Base-by-base conservation (phyloP, 1,140 invertebrate species). In the Panagrolaimus sp. region DNA sequence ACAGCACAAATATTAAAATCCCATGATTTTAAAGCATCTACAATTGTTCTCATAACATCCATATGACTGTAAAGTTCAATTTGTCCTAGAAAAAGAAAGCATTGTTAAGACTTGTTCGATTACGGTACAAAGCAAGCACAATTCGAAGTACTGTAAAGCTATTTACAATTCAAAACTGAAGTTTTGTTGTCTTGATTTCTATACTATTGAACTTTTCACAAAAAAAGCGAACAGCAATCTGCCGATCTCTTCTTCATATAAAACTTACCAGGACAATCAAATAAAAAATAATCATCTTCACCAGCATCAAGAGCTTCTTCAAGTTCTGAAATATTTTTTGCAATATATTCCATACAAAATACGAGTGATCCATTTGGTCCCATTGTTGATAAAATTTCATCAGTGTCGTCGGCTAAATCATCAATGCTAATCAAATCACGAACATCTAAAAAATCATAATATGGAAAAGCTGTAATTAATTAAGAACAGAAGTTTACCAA, bases 21-120 rank as follows among this genome's bases (percentile, higher is more conserved):
- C 89, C 92, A 91, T 47, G 87, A 87, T 71, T 91, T 87, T 9
- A 78, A 63, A n/a, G 57, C 57, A 42, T 89, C 87, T 1, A 94
- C 90, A 31, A 98, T 84, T 73, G 89, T 88, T 73, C 88, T 88
- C 83, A 98, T 93, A 13, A 93, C 89, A 61, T 90, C 89, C 80
- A 98, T 87, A 84, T 98, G 95, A 38, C 93, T 96, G 83, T 97
- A 98, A 0, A 99, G 85, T 85, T 99, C 96, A 72, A 99, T 95
- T 87, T 98, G 96, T 5, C 96, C 86, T 86, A 65, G 20, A 74
- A n/a, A 14, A 61, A 57, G 46, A 38, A 47, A n/a, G 14, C 61
- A 61, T 48, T 67, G n/a, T n/a, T n/a, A n/a, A n/a, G n/a, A n/a
- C n/a, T n/a, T n/a, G n/a, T n/a, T n/a, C n/a, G n/a, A n/a, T n/a